Base-by-base conservation (phyloP, 2,113 vertebrate species). In the Odontesthes bonariensis region DNA sequence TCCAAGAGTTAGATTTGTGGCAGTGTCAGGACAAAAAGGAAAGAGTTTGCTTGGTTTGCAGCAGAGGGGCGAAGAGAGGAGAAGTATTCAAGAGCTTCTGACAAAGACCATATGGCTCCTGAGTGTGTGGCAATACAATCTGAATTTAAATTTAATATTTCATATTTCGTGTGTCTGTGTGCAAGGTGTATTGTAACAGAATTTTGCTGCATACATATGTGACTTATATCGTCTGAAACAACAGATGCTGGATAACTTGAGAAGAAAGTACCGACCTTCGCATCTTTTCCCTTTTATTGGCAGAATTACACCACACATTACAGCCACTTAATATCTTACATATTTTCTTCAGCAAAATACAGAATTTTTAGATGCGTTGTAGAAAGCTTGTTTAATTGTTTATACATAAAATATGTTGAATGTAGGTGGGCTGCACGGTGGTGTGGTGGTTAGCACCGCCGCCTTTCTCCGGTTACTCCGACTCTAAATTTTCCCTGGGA, bases 1-100 rank as follows among this genome's bases (percentile, higher is more conserved):
- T 88, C 86, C 79, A 82, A 77, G 82, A 83, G 84, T 65, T 61
- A 65, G 77, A 86, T 85, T 81, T 87, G 89, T 84, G 86, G 68
- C 84, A 68, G 73, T 77, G 78, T 88, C 82, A 81, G 72, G 79
- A 82, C 73, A 16, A 9, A 27, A 47, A 62, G 33, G 76, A 74
- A 57, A 66, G 63, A 69, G 82, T 81, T 85, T 86, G 80, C 84
- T 85, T 85, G 84, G 80, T 80, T 81, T 59, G 75, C 67, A 82
- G 81, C 35, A 8, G 71, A 65, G 60, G 54, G 76, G 65, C 78
- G 58, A 81, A 49, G 68, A 72, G 78, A 79, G 35, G 52, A 66
- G 73, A 78, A 72, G 68, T 64, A 61, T 27, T 85, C 8, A 19
- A 66, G 80, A 54, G 77, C 51, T 62, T 68, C 79, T 86, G 87